These are phyloP conservation scores for Pogonomyrmex californicus DNA, from an alignment of 1,140 invertebrate species.

Conservation along the genomic window DNA sequence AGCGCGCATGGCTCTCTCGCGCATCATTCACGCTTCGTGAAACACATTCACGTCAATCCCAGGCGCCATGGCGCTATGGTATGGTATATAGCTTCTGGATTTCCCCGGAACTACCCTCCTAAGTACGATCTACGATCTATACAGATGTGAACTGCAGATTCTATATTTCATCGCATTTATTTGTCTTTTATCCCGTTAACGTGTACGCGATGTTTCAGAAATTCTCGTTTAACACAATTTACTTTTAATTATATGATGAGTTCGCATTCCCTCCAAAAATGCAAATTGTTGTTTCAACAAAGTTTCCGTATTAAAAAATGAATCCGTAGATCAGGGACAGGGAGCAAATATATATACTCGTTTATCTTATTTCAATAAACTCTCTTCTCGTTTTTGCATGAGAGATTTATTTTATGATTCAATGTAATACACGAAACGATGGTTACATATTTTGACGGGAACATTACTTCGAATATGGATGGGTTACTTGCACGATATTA, in stretches of 20 bases:
- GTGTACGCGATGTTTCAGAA: neutral
- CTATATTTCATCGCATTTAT: slow-evolving; percentile 6
- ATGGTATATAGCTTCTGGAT: slow-evolving; percentile 56
- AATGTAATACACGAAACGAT: slow-evolving; percentile 22
- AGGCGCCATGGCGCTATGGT: slow-evolving; percentile 59
- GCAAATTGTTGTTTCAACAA: slow-evolving; percentile 23
- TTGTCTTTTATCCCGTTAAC: neutral
- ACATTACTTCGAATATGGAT: slow-evolving; percentile 37
- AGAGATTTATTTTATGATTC: neutral
- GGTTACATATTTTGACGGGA: slow-evolving; percentile 28
- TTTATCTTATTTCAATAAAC: slow-evolving; percentile 30
- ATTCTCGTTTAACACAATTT: neutral
- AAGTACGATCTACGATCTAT: slow-evolving; percentile 34
- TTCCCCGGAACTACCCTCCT: slow-evolving; percentile 61
- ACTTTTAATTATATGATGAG: neutral
- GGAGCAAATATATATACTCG: slow-evolving; percentile 17
- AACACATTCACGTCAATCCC: slow-evolving; percentile 74
- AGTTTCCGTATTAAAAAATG: slow-evolving; percentile 24
- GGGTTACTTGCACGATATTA: neutral
- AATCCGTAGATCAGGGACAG: neutral
- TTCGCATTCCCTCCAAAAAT: neutral
- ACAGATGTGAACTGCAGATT: slow-evolving; percentile 45
- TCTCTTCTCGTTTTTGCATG: slow-evolving; percentile 17
- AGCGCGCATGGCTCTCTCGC: slow-evolving; percentile 39
- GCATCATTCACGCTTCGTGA: slow-evolving; percentile 68